A percentile compares a stretch with the other conserved stretches of the same genome.
phyloP scores from a whole-genome alignment of 2,888 invertebrate genomes.

The Bhutanitis thaidina region DNA sequence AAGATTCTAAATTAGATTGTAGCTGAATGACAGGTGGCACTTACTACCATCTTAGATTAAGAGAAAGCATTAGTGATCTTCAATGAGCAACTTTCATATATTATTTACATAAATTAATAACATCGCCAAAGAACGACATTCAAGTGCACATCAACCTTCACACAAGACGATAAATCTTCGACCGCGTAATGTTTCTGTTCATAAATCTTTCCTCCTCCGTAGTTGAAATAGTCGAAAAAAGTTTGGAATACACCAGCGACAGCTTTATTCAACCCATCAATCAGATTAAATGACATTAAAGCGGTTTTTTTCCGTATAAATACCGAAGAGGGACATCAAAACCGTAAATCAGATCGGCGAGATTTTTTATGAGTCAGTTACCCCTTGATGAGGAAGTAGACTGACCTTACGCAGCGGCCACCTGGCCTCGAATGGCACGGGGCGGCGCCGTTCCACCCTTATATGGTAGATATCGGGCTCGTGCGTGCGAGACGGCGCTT shows the following conservation, averaged over 20 bases:
- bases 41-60: too few species aligned
- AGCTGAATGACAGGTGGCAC: too few species aligned
- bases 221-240: not conserved
- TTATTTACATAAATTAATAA: too few species aligned
- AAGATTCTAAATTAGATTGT: too few species aligned
- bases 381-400: slow-evolving; percentile 40
- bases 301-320: slow-evolving; percentile 45
- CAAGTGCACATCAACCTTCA: not conserved
- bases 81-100: too few species aligned
- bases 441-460: slow-evolving; percentile 48
- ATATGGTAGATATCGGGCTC: slow-evolving; percentile 33
- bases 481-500: slow-evolving; percentile 28
- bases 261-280: slow-evolving; percentile 27
- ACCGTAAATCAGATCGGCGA: slow-evolving; percentile 56
- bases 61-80: too few species aligned
- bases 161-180: not conserved
- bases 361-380: slow-evolving; percentile 64
- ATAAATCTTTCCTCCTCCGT: slow-evolving; percentile 4
- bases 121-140: not conserved
- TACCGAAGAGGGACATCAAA: slow-evolving; percentile 41
- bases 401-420: slow-evolving; percentile 40
- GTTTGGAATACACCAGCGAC: slow-evolving; percentile 4
- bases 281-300: slow-evolving; percentile 24
- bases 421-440: slow-evolving; percentile 42
- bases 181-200: not conserved